phyloP scores from a whole-genome alignment of 2,797 vertebrate species.

The Anabacerthia variegaticeps region DNA sequence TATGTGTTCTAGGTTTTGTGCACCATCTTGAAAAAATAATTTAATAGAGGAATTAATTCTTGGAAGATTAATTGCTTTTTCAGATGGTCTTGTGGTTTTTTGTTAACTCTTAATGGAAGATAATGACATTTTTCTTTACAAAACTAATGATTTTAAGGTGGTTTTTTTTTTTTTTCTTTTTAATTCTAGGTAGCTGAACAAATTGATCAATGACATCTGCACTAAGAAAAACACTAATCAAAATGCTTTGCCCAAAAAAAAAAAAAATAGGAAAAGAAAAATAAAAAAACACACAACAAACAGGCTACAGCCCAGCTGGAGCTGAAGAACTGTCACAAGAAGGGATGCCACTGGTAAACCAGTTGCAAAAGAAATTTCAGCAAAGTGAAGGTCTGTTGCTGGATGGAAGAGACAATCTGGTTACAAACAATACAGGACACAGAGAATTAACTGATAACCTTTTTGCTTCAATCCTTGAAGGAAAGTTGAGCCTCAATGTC shows the following conservation, averaged over 20 bases:
- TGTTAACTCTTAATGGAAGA: not conserved
- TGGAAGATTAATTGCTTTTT: not conserved
- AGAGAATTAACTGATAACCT: not conserved
- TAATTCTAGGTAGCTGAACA: not conserved
- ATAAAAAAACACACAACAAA: not conserved
- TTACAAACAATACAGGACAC: not conserved
- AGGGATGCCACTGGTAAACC: not conserved
- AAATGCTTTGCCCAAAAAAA: not conserved
- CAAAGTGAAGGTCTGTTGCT: not conserved
- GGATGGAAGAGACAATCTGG: not conserved
- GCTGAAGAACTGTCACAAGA: not conserved
- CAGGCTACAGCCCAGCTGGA: not conserved
- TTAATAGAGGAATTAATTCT: not conserved
- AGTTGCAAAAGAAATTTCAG: not conserved
- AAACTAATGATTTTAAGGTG: not conserved
- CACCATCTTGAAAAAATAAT: not conserved
- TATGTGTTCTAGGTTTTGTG: not conserved
- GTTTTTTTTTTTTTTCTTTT: not conserved
- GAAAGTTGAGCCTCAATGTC: not conserved
- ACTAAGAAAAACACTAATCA: not conserved
- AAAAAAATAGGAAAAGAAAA: not conserved
- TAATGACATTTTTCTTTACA: not conserved
- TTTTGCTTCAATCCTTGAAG: not conserved
- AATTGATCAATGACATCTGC: not conserved
- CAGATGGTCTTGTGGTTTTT: not conserved